Conservation (phyloP, 23 tunicate species). For the Diplosoma virens region DNA sequence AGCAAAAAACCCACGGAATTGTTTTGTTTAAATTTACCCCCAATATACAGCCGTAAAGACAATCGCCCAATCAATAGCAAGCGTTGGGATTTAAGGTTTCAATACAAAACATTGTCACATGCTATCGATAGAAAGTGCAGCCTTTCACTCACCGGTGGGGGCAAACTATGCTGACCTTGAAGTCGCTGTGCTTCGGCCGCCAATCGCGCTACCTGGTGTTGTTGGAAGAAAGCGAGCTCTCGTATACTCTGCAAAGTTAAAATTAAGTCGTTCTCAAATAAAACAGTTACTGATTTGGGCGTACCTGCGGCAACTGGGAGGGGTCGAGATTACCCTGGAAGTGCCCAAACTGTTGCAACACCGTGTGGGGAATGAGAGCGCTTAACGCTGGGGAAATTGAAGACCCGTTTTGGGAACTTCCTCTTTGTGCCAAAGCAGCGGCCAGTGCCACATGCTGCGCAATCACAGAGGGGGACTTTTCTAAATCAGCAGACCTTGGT, state of each 20-base stretch:
- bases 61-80: too few species aligned
- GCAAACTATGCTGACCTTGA: constrained; percentile 63
- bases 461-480: constrained; percentile 35
- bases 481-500: constrained; percentile 5
- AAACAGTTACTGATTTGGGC: not conserved
- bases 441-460: constrained; percentile 76
- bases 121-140: not conserved
- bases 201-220: constrained; percentile 56
- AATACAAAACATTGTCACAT: too few species aligned
- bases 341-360: constrained; percentile 79
- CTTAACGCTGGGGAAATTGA: constrained; percentile 28
- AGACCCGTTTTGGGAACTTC: constrained; percentile 15
- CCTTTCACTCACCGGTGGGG: not conserved
- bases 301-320: constrained; percentile 69
- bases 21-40: too few species aligned
- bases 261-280: not conserved
- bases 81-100: too few species aligned
- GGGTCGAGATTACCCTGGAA: constrained; percentile 67
- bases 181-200: constrained; percentile 74
- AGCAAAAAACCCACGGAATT: too few species aligned
- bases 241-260: constrained; percentile 61
- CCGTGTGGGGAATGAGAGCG: constrained; percentile 50
- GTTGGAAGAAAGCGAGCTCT: constrained; percentile 86
- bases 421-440: constrained; percentile 72
- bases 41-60: too few species aligned